Evolutionary conservation across 1,140 invertebrate species (phyloP).

Genomic region (Drosophila novamexicana): DNA sequence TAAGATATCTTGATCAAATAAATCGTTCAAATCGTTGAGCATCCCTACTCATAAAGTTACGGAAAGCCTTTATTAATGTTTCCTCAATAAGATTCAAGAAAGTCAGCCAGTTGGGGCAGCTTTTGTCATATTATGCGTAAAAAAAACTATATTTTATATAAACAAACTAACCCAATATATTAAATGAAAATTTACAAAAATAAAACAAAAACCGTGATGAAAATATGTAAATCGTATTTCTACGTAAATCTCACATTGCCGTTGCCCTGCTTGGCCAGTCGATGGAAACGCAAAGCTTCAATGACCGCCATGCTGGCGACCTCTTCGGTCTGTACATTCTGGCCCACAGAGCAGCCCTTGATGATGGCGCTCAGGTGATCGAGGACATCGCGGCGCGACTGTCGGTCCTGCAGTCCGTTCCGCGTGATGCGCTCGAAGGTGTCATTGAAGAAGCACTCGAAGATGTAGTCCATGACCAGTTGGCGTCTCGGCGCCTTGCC

Average conservation of each 20-base stretch:
- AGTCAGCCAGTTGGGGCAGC: no score
- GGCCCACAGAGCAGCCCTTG: constrained; percentile 79
- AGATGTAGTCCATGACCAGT: constrained; percentile 82
- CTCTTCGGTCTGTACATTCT: constrained; percentile 74
- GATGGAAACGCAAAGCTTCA: constrained; percentile 78
- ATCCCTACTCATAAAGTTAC: no score
- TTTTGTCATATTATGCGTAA: no score
- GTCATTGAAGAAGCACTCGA: constrained; percentile 83
- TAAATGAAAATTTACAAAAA: neutral
- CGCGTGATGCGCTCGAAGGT: constrained; percentile 78
- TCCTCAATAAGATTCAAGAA: no score
- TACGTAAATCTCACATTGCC: constrained; percentile 42
- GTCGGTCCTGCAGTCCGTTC: constrained; percentile 78
- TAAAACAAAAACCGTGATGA: neutral
- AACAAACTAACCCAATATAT: neutral
- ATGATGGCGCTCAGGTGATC: constrained; percentile 83
- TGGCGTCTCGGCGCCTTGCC: constrained; percentile 37
- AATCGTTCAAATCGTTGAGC: no score
- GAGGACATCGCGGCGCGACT: constrained; percentile 77
- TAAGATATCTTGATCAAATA: no score
- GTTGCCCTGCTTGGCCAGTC: constrained; percentile 65
- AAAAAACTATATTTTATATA: no score
- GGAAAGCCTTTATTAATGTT: no score
- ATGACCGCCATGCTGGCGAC: constrained; percentile 77
- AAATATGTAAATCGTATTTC: neutral